A percentile compares a stretch with the other conserved stretches of the same genome.
Conservation (phyloP, 2,888 invertebrate genomes). For the Tinea semifulvella region DNA sequence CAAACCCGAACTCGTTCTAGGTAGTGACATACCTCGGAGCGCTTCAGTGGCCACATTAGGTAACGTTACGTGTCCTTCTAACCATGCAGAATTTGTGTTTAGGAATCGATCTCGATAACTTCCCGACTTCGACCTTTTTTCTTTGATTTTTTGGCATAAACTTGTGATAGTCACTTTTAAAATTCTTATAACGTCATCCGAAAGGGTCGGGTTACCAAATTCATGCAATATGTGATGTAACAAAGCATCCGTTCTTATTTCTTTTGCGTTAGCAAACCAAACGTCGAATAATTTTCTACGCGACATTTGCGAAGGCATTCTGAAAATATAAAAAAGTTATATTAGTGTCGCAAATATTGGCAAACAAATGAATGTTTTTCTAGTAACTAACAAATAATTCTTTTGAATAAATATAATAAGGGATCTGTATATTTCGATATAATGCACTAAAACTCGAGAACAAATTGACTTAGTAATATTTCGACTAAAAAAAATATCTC, state of each 20-base stretch:
- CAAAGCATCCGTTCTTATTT: constrained; percentile 12
- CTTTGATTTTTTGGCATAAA: constrained; percentile 12
- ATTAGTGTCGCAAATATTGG: constrained; percentile 6
- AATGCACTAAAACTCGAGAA: background rate
- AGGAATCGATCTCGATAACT: constrained; percentile 12
- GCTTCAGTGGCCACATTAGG: constrained; percentile 14
- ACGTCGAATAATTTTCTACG: constrained; percentile 10
- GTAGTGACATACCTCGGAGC: constrained; percentile 11
- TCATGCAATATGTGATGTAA: constrained; percentile 14
- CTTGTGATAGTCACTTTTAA: constrained; percentile 10
- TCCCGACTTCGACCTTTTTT: constrained; percentile 12
- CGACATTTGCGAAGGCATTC: constrained; percentile 14
- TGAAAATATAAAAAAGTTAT: constrained; percentile 14
- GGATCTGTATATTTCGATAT: background rate
- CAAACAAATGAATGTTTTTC: constrained; percentile 2
- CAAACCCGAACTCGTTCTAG: constrained; percentile 13
- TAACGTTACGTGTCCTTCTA: constrained; percentile 12
- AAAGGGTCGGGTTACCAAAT: constrained; percentile 13
- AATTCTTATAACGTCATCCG: constrained; percentile 13
- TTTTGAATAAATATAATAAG: too few relatives aligned
- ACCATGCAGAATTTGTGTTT: constrained; percentile 11
- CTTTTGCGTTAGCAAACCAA: constrained; percentile 13
- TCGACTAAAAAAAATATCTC: background rate
- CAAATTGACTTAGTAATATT: background rate
- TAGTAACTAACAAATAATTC: background rate